phyloP scores from a whole-genome alignment of 2,888 invertebrate genomes.

The Dendrolimus houi region DNA sequence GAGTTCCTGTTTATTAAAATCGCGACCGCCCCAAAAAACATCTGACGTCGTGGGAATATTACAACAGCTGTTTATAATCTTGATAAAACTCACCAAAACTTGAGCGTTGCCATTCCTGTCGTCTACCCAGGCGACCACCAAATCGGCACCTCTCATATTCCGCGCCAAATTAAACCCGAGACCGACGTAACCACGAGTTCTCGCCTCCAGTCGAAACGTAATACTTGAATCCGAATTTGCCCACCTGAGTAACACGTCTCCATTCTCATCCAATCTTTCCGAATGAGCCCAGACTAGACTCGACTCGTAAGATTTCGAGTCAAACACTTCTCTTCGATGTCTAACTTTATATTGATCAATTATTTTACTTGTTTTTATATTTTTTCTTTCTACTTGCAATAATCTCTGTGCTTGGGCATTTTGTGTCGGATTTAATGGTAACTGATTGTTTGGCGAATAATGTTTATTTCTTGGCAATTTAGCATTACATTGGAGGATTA shows the following conservation, averaged over 20 bases:
- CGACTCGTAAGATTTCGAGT: slow-evolving; percentile 60
- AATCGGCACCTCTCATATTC: slow-evolving; percentile 88
- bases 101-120: slow-evolving; percentile 80
- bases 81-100: slow-evolving; percentile 82
- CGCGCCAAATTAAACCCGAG: slow-evolving; percentile 90
- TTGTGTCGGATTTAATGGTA: slow-evolving; percentile 45
- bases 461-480: slow-evolving; percentile 53
- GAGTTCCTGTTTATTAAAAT: slow-evolving; percentile 3
- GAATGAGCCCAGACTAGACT: slow-evolving; percentile 77
- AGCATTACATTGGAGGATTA: slow-evolving; percentile 58
- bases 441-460: slow-evolving; percentile 40
- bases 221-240: slow-evolving; percentile 85
- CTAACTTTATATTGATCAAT: slow-evolving; percentile 51
- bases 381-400: slow-evolving; percentile 47
- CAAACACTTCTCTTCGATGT: slow-evolving; percentile 56
- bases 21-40: slow-evolving; percentile 16
- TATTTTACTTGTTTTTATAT: slow-evolving; percentile 54
- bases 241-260: slow-evolving; percentile 80
- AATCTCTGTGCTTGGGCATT: slow-evolving; percentile 40
- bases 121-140: slow-evolving; percentile 94
- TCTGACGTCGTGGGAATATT: slow-evolving; percentile 19
- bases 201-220: slow-evolving; percentile 89
- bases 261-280: slow-evolving; percentile 70
- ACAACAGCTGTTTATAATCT: slow-evolving; percentile 34
- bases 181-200: slow-evolving; percentile 90